Evolutionary conservation across 2,113 vertebrate species (phyloP), one percentile per base, ranked within the genome.

Genomic region (Datnioides undecimradiatus): DNA sequence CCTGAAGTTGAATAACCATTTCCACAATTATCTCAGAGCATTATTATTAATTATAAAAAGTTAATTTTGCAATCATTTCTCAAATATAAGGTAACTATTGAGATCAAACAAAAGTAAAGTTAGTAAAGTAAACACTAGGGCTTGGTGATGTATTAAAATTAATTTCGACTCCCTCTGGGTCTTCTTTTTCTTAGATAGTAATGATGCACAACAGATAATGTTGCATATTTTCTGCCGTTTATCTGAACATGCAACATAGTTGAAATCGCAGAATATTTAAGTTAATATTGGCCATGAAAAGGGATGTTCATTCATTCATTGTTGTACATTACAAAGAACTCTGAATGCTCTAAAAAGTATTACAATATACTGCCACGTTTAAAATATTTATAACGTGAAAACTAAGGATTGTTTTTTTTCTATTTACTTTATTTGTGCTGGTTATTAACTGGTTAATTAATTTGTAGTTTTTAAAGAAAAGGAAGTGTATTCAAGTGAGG

Each of bases 71-170:
- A 25, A 29, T 60, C 5, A 7, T 63, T 49, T 9, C 38, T 79
- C 19, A 70, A 66, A 67, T 54, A 55, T 23, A 45, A 73, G 74
- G 58, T 36, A 57, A 65, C 38, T 17, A 49, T 43, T 25, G 27
- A 73, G 70, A 89, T 66, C 12, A 67, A 72, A n/a, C n/a, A n/a
- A n/a, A n/a, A n/a, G n/a, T n/a, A n/a, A n/a, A n/a, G n/a, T n/a
- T n/a, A n/a, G 71, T 69, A 49, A 68, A 38, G 55, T 63, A 65
- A 80, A 64, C 52, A 57, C 55, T 84, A 68, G 25, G 14, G 16
- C 27, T 33, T 33, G 19, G 19, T 1, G 1, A 21, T 55, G 27
- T 2, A 5, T 71, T 68, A 12, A 58, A 58, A 74, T 65, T 43
- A 41, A 65, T 45, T 70, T 55, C 57, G 19, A 52, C 68, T 23